A percentile compares a stretch with the other conserved stretches of the same genome.
Conservation (phyloP, 2,888 invertebrate genomes). For the Polydrusus tereticollis region DNA sequence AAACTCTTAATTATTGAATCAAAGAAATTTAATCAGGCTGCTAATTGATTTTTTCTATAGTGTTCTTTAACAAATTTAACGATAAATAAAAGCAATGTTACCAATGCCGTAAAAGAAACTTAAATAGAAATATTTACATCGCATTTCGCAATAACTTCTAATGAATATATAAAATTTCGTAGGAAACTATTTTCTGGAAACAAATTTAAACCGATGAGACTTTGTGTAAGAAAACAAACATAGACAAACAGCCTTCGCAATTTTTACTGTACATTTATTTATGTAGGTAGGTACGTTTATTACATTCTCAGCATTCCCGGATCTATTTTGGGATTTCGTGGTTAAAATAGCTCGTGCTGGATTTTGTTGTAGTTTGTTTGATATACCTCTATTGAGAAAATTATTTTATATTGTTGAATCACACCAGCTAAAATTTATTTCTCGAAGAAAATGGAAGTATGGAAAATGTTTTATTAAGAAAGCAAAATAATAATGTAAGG, state of each 20-base stretch:
- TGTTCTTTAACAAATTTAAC: too few relatives aligned
- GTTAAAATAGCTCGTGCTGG: slow-evolving; percentile 18
- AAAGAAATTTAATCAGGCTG: too few relatives aligned
- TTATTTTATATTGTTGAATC: too few relatives aligned
- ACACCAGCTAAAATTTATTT: too few relatives aligned
- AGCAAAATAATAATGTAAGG: too few relatives aligned
- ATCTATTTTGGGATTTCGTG: slow-evolving; percentile 34
- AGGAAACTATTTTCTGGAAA: slow-evolving; percentile 12
- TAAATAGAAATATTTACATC: background rate
- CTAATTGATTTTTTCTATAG: too few relatives aligned
- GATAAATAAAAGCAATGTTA: background rate
- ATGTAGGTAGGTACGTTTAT: slow-evolving; percentile 34
- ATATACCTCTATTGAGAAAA: too few relatives aligned
- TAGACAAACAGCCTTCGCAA: slow-evolving; percentile 21
- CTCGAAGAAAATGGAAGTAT: too few relatives aligned
- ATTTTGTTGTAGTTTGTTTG: slow-evolving; percentile 5
- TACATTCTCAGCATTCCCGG: slow-evolving; percentile 27
- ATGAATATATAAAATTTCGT: background rate
- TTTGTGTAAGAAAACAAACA: slow-evolving; percentile 20
- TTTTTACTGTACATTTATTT: slow-evolving; percentile 27
- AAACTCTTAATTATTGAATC: too few relatives aligned
- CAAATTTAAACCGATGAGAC: slow-evolving; percentile 17
- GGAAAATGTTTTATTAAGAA: too few relatives aligned
- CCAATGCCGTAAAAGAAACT: background rate
- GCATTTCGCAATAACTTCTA: background rate